Percentiles rank a stretch among this genome's conserved stretches.
Conservation (phyloP, 2,888 invertebrate genomes). For the Oxystoma pomonae region DNA sequence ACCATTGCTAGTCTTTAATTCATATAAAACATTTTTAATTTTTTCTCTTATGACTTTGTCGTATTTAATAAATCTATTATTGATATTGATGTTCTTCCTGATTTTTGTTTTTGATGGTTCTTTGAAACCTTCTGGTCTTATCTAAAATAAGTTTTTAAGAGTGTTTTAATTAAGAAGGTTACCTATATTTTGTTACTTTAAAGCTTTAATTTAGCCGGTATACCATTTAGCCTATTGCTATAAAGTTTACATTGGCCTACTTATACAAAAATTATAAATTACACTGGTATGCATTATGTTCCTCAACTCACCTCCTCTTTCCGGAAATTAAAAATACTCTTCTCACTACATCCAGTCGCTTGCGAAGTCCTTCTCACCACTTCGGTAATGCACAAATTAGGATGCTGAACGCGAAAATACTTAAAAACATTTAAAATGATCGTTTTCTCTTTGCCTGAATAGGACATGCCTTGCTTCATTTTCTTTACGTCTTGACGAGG, state of each 20-base stretch:
- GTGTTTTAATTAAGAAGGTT: too few relatives aligned
- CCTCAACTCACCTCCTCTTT: constrained; percentile 46
- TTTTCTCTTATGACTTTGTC: constrained; percentile 41
- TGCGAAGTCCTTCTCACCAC: constrained; percentile 42
- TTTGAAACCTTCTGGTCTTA: constrained; percentile 43
- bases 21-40: constrained; percentile 43
- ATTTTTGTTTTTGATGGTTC: constrained; percentile 44
- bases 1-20: constrained; percentile 41
- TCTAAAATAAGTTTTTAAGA: too few relatives aligned
- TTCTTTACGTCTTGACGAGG: constrained; percentile 39
- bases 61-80: constrained; percentile 45
- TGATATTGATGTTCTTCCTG: constrained; percentile 44
- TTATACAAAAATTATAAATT: too few relatives aligned
- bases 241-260: too few relatives aligned
- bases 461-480: constrained; percentile 48
- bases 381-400: constrained; percentile 43
- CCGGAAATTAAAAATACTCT: constrained; percentile 45
- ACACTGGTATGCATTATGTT: too few relatives aligned
- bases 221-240: too few relatives aligned
- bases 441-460: constrained; percentile 45
- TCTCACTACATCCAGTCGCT: constrained; percentile 47
- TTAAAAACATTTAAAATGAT: constrained; percentile 47
- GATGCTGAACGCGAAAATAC: constrained; percentile 41
- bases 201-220: too few relatives aligned
- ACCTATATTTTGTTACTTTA: too few relatives aligned